Conservation (phyloP, 2,797 vertebrate genomes). For the Avahi laniger region DNA sequence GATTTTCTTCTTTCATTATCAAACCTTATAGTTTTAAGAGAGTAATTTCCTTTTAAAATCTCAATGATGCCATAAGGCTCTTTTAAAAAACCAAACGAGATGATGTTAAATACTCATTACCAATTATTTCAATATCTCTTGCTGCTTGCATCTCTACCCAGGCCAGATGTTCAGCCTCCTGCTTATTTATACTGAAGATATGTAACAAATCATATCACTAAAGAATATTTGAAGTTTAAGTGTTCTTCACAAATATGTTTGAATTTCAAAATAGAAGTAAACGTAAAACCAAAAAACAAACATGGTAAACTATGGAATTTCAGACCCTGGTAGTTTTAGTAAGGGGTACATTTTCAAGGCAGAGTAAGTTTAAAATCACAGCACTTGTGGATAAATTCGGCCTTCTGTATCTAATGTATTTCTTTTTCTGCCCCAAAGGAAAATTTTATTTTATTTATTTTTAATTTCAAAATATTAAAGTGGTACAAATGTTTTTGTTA, state of each 20-base stretch:
- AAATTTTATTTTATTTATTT: neutral
- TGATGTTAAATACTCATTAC: neutral
- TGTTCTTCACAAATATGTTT: neutral
- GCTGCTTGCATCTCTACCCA: neutral
- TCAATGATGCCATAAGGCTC: neutral
- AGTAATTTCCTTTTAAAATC: neutral
- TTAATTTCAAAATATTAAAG: neutral
- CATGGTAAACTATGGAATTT: neutral
- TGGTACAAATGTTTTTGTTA: neutral
- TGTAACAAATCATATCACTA: neutral
- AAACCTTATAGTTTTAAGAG: neutral
- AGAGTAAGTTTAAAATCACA: neutral
- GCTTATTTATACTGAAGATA: neutral
- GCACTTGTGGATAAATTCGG: neutral
- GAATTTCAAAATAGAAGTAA: neutral
- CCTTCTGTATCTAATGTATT: neutral
- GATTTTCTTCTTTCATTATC: neutral
- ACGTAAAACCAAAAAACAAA: neutral
- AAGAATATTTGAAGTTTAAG: neutral
- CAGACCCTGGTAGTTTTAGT: neutral
- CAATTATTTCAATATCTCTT: neutral
- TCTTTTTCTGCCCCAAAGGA: neutral
- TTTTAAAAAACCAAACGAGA: neutral
- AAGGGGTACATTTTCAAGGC: neutral
- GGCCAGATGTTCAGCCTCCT: neutral